A percentile compares a stretch with the other conserved stretches of the same genome.
phyloP scores from a whole-genome alignment of 2,797 vertebrate species.

The Arctocebus calabarensis region DNA sequence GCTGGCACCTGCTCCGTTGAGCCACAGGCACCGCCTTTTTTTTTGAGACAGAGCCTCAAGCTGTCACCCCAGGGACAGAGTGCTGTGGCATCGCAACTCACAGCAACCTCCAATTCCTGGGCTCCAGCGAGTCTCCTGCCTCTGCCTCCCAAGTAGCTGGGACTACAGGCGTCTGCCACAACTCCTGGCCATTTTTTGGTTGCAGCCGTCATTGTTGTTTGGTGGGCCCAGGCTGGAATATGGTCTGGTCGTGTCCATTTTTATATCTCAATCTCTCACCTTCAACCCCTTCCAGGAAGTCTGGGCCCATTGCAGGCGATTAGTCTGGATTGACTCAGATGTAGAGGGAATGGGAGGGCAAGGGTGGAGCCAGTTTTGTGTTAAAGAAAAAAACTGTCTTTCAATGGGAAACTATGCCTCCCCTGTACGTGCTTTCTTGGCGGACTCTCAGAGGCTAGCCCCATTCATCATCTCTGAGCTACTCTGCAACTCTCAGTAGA shows the following conservation, averaged over 20 bases:
- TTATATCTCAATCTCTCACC: not conserved
- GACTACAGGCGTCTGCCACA: too few species aligned
- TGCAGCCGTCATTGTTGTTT: too few species aligned
- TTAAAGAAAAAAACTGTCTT: not conserved
- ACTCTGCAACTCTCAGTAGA: not conserved
- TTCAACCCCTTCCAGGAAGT: not conserved
- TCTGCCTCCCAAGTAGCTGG: too few species aligned
- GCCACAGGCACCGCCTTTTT: too few species aligned
- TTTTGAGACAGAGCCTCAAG: too few species aligned
- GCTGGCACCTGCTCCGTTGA: too few species aligned
- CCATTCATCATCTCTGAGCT: not conserved
- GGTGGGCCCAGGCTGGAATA: too few species aligned
- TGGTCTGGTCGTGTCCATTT: not conserved
- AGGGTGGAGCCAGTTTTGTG: not conserved
- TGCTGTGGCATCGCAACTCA: too few species aligned
- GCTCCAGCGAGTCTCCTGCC: too few species aligned
- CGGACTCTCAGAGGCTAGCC: not conserved
- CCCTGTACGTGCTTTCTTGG: not conserved
- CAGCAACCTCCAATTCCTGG: too few species aligned
- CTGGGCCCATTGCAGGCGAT: not conserved
- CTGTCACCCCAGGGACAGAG: too few species aligned
- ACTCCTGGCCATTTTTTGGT: too few species aligned
- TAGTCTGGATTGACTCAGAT: not conserved
- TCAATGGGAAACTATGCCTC: not conserved
- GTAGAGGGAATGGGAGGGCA: not conserved